These are phyloP conservation scores for Mesoclemmys tuberculata DNA, from an alignment of 2,113 vertebrate species.

Conservation along the genomic window DNA sequence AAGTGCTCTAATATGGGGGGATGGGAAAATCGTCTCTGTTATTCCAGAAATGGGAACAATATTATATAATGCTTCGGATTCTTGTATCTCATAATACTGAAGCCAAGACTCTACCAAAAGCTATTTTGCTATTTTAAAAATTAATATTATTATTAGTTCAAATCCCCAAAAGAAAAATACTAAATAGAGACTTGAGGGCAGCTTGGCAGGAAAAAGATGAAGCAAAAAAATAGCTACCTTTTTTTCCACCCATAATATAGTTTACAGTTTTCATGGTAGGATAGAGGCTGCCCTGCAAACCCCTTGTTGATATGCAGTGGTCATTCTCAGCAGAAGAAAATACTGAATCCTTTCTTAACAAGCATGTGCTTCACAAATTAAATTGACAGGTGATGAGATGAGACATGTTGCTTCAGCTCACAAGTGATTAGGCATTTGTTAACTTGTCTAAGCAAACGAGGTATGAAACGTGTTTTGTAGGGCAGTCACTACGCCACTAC, in stretches of 20 bases:
- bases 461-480: not conserved
- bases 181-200: not conserved
- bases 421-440: not conserved
- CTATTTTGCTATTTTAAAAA: not conserved
- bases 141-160: not conserved
- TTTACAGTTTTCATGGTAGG: not conserved
- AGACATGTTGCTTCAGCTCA: not conserved
- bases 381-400: not conserved
- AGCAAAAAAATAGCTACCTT: not conserved
- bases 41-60: not conserved
- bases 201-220: not conserved
- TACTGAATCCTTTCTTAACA: fast-evolving
- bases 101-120: not conserved
- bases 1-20: not conserved
- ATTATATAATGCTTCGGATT: not conserved
- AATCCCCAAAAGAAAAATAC: not conserved
- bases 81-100: fast-evolving
- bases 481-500: fast-evolving
- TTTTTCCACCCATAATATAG: fast-evolving
- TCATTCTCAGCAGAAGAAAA: not conserved
- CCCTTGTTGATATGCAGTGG: fast-evolving
- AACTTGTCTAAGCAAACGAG: not conserved
- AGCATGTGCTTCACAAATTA: not conserved
- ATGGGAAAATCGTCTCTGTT: not conserved
- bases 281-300: not conserved